These are phyloP conservation scores for Clarias magur DNA, from an alignment of 2,113 vertebrate species.

Conservation along the genomic window DNA sequence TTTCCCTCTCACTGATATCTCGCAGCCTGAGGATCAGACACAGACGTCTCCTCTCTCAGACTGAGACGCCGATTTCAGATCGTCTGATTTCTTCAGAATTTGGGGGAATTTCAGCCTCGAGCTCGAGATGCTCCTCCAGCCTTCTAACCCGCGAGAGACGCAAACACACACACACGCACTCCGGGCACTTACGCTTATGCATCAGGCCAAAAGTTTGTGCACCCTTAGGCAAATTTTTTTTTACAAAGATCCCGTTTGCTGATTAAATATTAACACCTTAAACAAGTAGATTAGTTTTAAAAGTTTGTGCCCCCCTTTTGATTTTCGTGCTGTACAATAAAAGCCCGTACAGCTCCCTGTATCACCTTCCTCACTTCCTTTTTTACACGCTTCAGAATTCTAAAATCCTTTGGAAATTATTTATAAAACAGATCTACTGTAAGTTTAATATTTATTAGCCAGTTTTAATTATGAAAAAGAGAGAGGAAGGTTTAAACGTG, in stretches of 20 bases:
- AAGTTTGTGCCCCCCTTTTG: neutral
- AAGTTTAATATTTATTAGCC: neutral
- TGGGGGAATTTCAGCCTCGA: neutral
- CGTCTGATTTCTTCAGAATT: neutral
- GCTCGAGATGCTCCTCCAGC: neutral
- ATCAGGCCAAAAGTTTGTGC: neutral
- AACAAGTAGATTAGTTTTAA: neutral
- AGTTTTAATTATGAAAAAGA: neutral
- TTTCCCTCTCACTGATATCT: conserved; percentile 24
- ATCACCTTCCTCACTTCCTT: neutral
- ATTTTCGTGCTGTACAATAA: neutral
- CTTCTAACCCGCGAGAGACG: neutral
- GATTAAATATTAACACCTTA: neutral
- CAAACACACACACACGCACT: neutral
- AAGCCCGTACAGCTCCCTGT: neutral
- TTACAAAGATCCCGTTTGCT: too few relatives aligned
- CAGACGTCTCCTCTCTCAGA: neutral
- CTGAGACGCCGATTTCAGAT: neutral
- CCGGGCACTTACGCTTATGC: neutral
- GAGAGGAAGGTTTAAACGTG: neutral
- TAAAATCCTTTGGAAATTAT: neutral
- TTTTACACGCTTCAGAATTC: neutral
- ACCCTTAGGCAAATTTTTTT: neutral
- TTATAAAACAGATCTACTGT: neutral
- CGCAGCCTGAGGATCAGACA: neutral